Conservation (phyloP, 2,113 vertebrate genomes). For the Urocolius indicus region DNA sequence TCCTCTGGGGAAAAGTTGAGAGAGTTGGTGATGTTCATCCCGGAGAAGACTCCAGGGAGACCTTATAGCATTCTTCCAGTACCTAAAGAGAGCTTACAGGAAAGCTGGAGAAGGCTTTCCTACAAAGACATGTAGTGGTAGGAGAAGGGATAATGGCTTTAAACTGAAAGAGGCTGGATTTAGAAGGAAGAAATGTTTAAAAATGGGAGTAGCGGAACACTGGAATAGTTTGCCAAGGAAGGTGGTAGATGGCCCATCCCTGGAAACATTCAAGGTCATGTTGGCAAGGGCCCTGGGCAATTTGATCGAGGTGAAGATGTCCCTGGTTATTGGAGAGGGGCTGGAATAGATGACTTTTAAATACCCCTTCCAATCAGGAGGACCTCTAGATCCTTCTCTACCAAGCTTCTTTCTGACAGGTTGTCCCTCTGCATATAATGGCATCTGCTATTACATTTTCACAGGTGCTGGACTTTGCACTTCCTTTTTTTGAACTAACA, state of each 20-base stretch:
- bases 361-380: background rate
- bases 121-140: fast-evolving
- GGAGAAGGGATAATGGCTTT: background rate
- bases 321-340: background rate
- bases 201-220: background rate
- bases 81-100: background rate
- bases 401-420: background rate
- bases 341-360: background rate
- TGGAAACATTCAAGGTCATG: background rate
- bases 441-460: background rate
- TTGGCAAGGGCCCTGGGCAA: background rate
- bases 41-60: background rate
- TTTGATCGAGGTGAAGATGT: background rate
- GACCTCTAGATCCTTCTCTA: background rate
- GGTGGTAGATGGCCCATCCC: background rate
- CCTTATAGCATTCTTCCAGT: fast-evolving
- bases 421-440: background rate
- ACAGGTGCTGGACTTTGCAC: background rate
- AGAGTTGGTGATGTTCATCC: background rate
- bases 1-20: background rate
- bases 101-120: background rate
- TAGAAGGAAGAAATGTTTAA: background rate
- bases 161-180: background rate
- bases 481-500: background rate
- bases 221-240: background rate